These are phyloP conservation scores for Callionymus lyra DNA, from an alignment of 2,113 vertebrate genomes.

Conservation along the genomic window DNA sequence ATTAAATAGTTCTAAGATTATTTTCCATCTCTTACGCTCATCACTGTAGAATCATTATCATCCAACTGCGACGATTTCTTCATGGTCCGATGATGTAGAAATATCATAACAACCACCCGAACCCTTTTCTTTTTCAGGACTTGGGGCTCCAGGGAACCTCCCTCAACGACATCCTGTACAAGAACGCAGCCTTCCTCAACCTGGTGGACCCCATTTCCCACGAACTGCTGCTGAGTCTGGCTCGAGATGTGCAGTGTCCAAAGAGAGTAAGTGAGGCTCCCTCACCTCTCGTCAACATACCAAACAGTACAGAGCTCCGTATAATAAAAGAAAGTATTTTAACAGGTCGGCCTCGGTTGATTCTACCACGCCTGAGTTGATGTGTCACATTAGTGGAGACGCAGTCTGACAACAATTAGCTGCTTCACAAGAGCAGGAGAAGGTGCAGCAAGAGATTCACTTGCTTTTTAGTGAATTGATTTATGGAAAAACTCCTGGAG, in stretches of 20 bases:
- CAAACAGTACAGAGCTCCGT: not conserved
- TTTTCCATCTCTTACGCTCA: too few relatives aligned
- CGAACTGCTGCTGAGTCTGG: slow-evolving; percentile 76
- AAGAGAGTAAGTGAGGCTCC: slow-evolving; percentile 66
- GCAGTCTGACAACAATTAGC: slow-evolving; percentile 5
- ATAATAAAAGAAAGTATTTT: slow-evolving; percentile 2
- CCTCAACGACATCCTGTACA: slow-evolving; percentile 82
- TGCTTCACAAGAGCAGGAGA: not conserved
- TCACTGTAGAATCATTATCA: too few relatives aligned
- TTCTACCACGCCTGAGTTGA: slow-evolving; percentile 7
- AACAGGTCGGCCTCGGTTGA: slow-evolving; percentile 2
- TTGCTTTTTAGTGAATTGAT: not conserved
- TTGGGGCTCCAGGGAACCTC: slow-evolving; percentile 80
- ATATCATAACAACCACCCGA: not conserved
- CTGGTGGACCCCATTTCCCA: slow-evolving; percentile 89
- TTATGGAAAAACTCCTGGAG: not conserved
- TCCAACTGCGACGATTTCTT: too few relatives aligned
- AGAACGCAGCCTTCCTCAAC: slow-evolving; percentile 81
- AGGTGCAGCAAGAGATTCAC: not conserved
- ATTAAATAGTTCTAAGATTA: too few relatives aligned
- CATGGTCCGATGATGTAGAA: too few relatives aligned
- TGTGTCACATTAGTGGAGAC: slow-evolving; percentile 15
- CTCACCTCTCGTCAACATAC: not conserved
- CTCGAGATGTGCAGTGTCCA: slow-evolving; percentile 81
- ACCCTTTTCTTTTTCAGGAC: slow-evolving; percentile 58